Base-by-base conservation (phyloP, 1,140 invertebrate species). In the Chironomus striatipennis region DNA sequence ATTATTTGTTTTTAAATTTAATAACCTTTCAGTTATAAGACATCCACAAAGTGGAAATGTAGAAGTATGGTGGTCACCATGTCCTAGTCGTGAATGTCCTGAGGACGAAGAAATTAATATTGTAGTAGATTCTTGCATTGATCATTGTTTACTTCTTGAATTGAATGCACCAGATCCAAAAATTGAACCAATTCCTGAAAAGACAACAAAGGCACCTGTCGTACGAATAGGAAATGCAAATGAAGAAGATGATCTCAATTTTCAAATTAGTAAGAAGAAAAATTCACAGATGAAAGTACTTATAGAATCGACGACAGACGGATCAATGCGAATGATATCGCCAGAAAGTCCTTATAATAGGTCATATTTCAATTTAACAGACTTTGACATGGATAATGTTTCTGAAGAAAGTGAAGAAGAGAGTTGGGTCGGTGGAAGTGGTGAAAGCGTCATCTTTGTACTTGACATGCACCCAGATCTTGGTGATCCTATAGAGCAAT, bases 21-120 rank as follows among this genome's bases (percentile, higher is more conserved):
- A 34, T 34, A 34, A 34, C 5, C 2, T 34, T 57, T 1, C 15
- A 57, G 47, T 70, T 20, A 87, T 91, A 83, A 84, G 87, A 74
- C 88, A 91, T 84, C 89, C 89, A 12, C 85, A 85, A 75, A 88
- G 86, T 74, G 85, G 86, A 74, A 86, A 85, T 78, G 87, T 90
- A 74, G 89, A 91, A 86, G 88, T 91, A 34, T 91, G 90, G 90
- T 91, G 90, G 90, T 90, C 89, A 79, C 90, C 90, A 0, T 91
- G 90, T 77, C 88, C 89, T 0, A 90, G 88, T 77, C 83, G 89
- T 73, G 89, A 90, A 81, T 91, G 90, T 81, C 90, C 90, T 3
- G 89, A 90, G 77, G 87, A 89, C 75, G 88, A 90, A 76, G 87
- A 89, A 78, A 81, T 90, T n/a, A 87, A 90, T 78, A 85, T 91